phyloP scores from a whole-genome alignment of 2,113 vertebrate species.

The Stercorarius parasiticus region DNA sequence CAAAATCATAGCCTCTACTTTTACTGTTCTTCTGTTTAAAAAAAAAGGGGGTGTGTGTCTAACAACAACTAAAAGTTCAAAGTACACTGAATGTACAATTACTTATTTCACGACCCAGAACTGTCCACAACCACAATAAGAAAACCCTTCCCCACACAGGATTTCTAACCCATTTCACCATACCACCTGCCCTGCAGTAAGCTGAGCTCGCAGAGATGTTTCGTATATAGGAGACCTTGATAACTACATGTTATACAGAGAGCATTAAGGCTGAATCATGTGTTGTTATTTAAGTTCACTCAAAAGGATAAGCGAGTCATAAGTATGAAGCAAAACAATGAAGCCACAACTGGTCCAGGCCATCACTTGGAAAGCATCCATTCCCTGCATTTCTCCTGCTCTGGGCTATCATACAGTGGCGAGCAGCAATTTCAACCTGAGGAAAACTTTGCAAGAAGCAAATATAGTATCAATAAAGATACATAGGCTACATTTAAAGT shows the following conservation, averaged over 20 bases:
- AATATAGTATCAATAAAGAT: neutral
- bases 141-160: neutral
- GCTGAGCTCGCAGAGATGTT: neutral
- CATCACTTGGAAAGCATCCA: neutral
- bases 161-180: neutral
- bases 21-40: neutral
- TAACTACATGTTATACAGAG: accelerated
- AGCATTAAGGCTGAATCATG: neutral
- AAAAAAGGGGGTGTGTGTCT: neutral
- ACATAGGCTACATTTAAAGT: neutral
- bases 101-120: neutral
- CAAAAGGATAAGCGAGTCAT: neutral
- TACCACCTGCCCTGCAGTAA: neutral
- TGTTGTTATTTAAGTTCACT: neutral
- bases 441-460: neutral
- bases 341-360: neutral
- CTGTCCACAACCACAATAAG: neutral
- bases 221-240: neutral
- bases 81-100: neutral
- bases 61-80: neutral
- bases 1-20: neutral
- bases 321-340: neutral
- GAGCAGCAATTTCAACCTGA: neutral
- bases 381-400: neutral
- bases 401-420: neutral